Conservation (phyloP, 2,888 invertebrate genomes). For the Spialia ferax region DNA sequence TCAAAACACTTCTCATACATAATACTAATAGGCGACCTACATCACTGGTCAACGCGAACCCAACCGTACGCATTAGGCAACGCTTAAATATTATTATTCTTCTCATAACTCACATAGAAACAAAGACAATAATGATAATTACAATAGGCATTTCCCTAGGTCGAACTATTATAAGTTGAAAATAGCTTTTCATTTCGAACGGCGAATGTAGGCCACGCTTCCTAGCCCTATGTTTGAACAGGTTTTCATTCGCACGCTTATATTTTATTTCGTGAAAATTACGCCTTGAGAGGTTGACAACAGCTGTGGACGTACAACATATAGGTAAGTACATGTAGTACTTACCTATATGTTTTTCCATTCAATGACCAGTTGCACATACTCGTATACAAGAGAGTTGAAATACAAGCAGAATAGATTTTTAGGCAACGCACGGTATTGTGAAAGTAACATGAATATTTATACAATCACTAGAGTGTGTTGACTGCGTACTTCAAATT, state of each 20-base stretch:
- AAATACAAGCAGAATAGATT: too few relatives aligned
- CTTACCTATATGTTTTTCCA: too few relatives aligned
- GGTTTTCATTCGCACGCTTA: slow-evolving; percentile 1
- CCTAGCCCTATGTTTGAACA: slow-evolving; percentile 1
- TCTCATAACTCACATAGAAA: neutral
- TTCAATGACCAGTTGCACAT: too few relatives aligned
- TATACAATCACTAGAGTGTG: neutral
- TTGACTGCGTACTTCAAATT: neutral
- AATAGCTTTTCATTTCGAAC: slow-evolving; percentile 18
- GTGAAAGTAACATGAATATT: neutral
- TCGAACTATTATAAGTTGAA: slow-evolving; percentile 18
- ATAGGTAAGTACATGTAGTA: too few relatives aligned
- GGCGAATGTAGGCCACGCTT: slow-evolving; percentile 18
- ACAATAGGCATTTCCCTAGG: slow-evolving; percentile 7
- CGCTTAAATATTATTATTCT: slow-evolving; percentile 29
- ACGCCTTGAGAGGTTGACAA: too few relatives aligned
- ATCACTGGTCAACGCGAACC: slow-evolving; percentile 21
- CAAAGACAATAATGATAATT: neutral
- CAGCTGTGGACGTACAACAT: too few relatives aligned
- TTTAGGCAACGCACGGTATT: neutral
- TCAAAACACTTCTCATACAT: slow-evolving; percentile 13
- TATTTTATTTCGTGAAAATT: too few relatives aligned
- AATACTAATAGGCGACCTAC: slow-evolving; percentile 21
- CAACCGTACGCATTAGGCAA: neutral
- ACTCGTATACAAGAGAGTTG: too few relatives aligned